Evolutionary conservation across 2,888 invertebrate species (phyloP).

Genomic region (Spatulosminthurus flaviceps): DNA sequence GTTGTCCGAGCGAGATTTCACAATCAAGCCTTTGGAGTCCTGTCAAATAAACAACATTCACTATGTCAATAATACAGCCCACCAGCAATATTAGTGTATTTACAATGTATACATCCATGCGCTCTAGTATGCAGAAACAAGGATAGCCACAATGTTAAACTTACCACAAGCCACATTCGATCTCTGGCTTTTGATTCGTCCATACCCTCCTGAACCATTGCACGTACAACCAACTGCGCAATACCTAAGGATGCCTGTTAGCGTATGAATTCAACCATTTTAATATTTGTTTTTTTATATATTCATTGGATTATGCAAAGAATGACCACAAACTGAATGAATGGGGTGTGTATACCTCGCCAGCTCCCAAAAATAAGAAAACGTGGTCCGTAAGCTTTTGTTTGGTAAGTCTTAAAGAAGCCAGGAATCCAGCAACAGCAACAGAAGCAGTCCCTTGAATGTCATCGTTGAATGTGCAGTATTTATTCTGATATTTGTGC

Average conservation of each 20-base stretch:
- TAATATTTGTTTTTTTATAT: no score
- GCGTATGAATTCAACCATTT: no score
- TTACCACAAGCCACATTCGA: constrained; percentile 76
- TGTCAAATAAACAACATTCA: not conserved
- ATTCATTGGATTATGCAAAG: no score
- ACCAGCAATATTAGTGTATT: no score
- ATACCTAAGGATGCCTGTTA: constrained; percentile 94
- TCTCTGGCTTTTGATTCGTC: constrained; percentile 77
- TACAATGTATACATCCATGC: no score
- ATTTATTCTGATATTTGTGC: constrained; percentile 84
- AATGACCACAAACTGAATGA: no score
- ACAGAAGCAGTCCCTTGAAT: constrained; percentile 98
- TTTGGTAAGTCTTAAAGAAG: constrained; percentile 84
- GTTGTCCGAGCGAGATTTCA: constrained; percentile 82
- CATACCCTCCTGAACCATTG: constrained; percentile 88
- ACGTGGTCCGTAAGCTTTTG: constrained; percentile 83
- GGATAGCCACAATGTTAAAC: constrained; percentile 19
- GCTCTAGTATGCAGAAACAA: not conserved
- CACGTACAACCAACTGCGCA: constrained; percentile 89
- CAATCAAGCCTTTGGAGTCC: constrained; percentile 94
- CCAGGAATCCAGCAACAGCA: constrained; percentile 91
- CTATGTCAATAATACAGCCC: no score
- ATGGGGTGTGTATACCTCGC: constrained; percentile 71
- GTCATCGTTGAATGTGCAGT: constrained; percentile 99
- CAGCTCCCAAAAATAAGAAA: constrained; percentile 95